These are phyloP conservation scores for Eledone cirrhosa DNA, from an alignment of 2,888 invertebrate genomes.

Conservation along the genomic window DNA sequence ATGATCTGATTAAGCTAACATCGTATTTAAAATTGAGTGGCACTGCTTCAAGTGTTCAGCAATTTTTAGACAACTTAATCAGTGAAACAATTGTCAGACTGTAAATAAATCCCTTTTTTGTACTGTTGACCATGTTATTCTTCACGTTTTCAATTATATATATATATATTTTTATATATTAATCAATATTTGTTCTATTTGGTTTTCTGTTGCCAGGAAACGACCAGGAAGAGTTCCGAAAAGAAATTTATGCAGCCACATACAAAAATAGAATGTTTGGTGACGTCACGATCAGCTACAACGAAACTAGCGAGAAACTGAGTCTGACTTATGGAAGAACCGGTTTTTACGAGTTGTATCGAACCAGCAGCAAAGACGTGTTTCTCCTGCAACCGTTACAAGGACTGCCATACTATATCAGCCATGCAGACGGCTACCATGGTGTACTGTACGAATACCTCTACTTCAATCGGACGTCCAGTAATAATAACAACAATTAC, in stretches of 20 bases:
- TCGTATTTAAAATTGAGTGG: too few species aligned
- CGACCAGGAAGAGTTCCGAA: slow-evolving; percentile 19
- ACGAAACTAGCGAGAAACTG: slow-evolving; percentile 30
- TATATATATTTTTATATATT: too few species aligned
- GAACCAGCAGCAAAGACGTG: slow-evolving; percentile 36
- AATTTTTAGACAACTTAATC: too few species aligned
- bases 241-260: slow-evolving; percentile 34
- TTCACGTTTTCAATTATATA: too few species aligned
- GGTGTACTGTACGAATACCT: slow-evolving; percentile 33
- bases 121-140: too few species aligned
- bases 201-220: neutral
- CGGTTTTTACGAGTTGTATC: slow-evolving; percentile 34
- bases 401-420: slow-evolving; percentile 37
- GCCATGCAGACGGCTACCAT: slow-evolving; percentile 37
- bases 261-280: slow-evolving; percentile 39
- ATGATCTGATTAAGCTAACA: too few species aligned
- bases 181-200: too few species aligned
- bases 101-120: too few species aligned
- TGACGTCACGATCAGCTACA: slow-evolving; percentile 35
- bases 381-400: slow-evolving; percentile 34
- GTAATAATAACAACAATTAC: neutral
- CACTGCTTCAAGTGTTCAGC: too few species aligned
- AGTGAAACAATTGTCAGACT: too few species aligned
- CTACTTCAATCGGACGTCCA: slow-evolving; percentile 23
- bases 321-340: slow-evolving; percentile 38